These are phyloP conservation scores for Priocnemis perturbator DNA, from an alignment of 2,888 invertebrate species.

Conservation along the genomic window DNA sequence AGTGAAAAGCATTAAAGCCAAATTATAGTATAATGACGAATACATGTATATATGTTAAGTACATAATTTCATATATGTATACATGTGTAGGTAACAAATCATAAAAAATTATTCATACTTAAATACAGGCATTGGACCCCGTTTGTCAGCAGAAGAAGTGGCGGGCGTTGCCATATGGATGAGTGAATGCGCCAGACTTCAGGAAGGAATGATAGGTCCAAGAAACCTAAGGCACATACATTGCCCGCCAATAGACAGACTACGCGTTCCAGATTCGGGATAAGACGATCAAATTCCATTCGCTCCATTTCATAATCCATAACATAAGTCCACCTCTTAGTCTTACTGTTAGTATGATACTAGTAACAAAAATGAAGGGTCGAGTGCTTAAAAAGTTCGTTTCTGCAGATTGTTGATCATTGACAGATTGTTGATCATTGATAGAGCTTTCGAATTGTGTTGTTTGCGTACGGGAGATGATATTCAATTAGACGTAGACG, in stretches of 20 bases:
- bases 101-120: too few species aligned
- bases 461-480: neutral
- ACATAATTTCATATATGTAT: too few species aligned
- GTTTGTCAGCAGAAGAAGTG: conserved; percentile 64
- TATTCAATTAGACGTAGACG: conserved; percentile 1
- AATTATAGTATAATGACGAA: too few species aligned
- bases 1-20: too few species aligned
- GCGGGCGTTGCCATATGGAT: conserved; percentile 69
- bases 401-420: too few species aligned
- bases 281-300: neutral
- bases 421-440: too few species aligned
- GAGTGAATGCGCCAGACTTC: conserved; percentile 76
- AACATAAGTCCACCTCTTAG: too few species aligned
- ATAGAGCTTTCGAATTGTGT: neutral
- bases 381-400: too few species aligned
- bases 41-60: too few species aligned
- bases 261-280: conserved; percentile 28
- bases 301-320: neutral
- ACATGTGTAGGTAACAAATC: too few species aligned
- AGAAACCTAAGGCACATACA: conserved; percentile 83
- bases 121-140: conserved; percentile 67
- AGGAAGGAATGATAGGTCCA: conserved; percentile 83
- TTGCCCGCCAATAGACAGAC: conserved; percentile 81
- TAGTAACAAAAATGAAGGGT: too few species aligned
- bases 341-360: too few species aligned